These are phyloP conservation scores for Netelia fuscicornis DNA, from an alignment of 2,888 invertebrate species.

Conservation along the genomic window DNA sequence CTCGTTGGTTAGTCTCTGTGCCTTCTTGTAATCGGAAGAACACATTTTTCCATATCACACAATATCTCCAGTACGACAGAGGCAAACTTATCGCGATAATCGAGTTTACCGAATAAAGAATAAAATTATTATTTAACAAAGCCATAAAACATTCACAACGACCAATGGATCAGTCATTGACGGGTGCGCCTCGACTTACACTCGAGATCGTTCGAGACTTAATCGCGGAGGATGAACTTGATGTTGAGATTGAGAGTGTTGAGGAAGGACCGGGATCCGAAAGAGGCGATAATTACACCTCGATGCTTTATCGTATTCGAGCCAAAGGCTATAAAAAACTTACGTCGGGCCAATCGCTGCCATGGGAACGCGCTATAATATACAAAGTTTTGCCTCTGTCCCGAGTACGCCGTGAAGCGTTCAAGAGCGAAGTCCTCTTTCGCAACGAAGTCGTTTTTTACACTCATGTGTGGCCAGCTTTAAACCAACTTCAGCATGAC, in stretches of 20 bases:
- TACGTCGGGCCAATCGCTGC: constrained; percentile 74
- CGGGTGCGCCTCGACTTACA: constrained; percentile 71
- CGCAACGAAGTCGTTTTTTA: constrained; percentile 91
- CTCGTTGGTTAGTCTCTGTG: constrained; percentile 6
- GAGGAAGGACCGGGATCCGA: constrained; percentile 90
- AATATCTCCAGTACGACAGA: no score
- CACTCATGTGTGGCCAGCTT: constrained; percentile 89
- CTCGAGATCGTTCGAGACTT: constrained; percentile 80
- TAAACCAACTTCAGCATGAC: constrained; percentile 86
- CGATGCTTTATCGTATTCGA: constrained; percentile 89
- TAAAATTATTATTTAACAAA: neutral
- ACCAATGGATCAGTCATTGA: constrained; percentile 60
- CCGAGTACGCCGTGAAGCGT: constrained; percentile 88
- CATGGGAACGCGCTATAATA: constrained; percentile 89
- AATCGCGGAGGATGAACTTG: constrained; percentile 78
- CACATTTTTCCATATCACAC: no score
- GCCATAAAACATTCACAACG: neutral
- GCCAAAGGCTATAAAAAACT: constrained; percentile 86
- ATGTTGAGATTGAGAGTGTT: constrained; percentile 78
- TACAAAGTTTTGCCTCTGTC: constrained; percentile 91
- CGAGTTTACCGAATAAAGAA: neutral
- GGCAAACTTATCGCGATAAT: neutral
- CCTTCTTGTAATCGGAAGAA: neutral
- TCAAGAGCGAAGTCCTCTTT: constrained; percentile 90
- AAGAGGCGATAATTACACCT: constrained; percentile 91